These are phyloP conservation scores for Turnix velox DNA, from an alignment of 2,113 vertebrate genomes.

Conservation along the genomic window DNA sequence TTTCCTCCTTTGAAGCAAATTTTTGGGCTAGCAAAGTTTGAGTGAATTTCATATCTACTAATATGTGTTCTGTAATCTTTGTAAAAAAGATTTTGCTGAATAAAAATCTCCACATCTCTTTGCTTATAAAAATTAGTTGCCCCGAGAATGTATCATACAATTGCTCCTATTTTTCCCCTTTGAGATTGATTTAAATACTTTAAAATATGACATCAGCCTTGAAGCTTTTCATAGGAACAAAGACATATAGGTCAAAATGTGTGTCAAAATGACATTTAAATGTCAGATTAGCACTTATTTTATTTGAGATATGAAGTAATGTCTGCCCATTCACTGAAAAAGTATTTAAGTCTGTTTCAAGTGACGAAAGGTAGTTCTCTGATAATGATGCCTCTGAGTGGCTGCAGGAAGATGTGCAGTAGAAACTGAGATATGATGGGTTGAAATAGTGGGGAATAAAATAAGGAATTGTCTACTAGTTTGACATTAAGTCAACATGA, in stretches of 20 bases:
- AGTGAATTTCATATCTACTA: background rate
- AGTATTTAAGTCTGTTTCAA: slow-evolving; percentile 10
- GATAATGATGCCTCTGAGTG: slow-evolving; percentile 1
- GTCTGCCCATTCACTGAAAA: slow-evolving; percentile 30
- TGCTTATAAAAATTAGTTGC: background rate
- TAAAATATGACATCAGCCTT: background rate
- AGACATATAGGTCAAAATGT: slow-evolving; percentile 15
- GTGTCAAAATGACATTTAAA: slow-evolving; percentile 57
- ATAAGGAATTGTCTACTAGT: background rate
- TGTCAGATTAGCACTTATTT: slow-evolving; percentile 36
- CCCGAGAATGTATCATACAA: background rate
- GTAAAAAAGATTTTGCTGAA: background rate
- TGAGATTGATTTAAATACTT: slow-evolving; percentile 15
- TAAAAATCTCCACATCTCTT: background rate
- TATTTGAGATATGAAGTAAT: slow-evolving; percentile 55
- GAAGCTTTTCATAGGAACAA: slow-evolving; percentile 24
- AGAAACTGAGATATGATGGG: background rate
- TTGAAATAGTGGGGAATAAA: background rate
- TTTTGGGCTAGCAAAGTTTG: background rate
- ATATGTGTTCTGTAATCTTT: background rate
- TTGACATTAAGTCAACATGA: background rate
- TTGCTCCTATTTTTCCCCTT: background rate
- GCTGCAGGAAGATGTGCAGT: background rate
- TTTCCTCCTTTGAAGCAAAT: background rate
- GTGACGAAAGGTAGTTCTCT: background rate